phyloP scores from a whole-genome alignment of 2,113 vertebrate genomes.

The Raphicerus campestris region DNA sequence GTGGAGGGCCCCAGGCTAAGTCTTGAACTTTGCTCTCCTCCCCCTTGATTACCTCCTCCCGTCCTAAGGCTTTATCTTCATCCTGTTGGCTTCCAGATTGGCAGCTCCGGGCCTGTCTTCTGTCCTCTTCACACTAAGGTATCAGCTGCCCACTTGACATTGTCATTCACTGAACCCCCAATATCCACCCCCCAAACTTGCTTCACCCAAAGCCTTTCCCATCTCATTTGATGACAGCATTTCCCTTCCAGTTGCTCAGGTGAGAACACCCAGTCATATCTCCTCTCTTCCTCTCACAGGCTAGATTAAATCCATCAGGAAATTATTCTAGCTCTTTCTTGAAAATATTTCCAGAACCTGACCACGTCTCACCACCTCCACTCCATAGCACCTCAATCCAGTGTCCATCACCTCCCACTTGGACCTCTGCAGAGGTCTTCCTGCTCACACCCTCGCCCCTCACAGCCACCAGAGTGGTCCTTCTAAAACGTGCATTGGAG shows the following conservation, averaged over 20 bases:
- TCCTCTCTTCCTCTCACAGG: neutral
- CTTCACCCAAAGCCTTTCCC: neutral
- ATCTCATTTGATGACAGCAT: fast-evolving
- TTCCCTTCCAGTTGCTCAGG: neutral
- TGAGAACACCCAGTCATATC: neutral
- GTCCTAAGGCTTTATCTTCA: neutral
- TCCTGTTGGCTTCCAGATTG: neutral
- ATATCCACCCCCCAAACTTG: neutral
- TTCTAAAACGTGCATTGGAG: neutral
- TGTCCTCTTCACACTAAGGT: neutral
- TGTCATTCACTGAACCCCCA: neutral
- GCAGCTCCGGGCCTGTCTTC: neutral
- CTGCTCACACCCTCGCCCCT: neutral
- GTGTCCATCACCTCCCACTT: fast-evolving
- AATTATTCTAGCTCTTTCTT: neutral
- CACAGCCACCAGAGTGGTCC: neutral
- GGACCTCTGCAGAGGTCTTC: neutral
- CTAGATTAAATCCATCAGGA: neutral
- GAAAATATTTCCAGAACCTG: neutral
- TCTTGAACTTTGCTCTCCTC: neutral
- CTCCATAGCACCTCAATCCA: neutral
- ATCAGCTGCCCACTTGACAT: neutral
- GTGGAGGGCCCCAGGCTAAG: neutral
- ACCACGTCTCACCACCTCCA: neutral
- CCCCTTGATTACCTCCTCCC: neutral